phyloP scores from a whole-genome alignment of 2,888 invertebrate species.

The Eupeodes luniger region DNA sequence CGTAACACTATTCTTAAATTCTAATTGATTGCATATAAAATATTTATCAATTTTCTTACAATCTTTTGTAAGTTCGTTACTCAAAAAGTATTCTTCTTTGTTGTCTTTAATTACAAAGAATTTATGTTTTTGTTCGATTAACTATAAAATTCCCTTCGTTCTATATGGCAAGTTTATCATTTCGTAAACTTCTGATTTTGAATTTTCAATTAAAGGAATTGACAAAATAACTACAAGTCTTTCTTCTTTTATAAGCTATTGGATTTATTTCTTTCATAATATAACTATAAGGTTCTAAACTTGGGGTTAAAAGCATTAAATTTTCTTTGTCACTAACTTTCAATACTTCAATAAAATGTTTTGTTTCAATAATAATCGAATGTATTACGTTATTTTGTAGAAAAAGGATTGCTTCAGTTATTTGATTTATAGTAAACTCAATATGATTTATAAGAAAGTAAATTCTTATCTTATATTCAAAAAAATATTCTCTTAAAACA shows the following conservation, averaged over 20 bases:
- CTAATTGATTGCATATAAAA: too few relatives aligned
- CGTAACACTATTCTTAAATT: too few relatives aligned
- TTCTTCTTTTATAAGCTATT: slow-evolving; percentile 7
- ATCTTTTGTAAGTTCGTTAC: too few relatives aligned
- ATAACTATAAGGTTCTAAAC: slow-evolving; percentile 9
- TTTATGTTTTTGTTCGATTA: too few relatives aligned
- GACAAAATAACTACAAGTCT: background rate
- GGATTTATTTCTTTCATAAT: background rate
- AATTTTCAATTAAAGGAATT: slow-evolving; percentile 7
- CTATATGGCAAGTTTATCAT: too few relatives aligned
- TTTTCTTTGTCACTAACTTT: slow-evolving; percentile 27
- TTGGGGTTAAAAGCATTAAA: slow-evolving; percentile 30
- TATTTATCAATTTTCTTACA: too few relatives aligned
- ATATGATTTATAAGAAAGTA: too few relatives aligned
- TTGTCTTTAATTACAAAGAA: too few relatives aligned
- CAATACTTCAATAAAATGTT: slow-evolving; percentile 7
- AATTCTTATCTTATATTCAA: too few relatives aligned
- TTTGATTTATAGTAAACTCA: slow-evolving; percentile 20
- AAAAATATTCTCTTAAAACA: background rate
- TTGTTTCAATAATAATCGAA: slow-evolving; percentile 27
- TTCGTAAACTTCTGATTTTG: background rate
- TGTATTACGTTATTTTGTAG: slow-evolving; percentile 17
- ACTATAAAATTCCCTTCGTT: too few relatives aligned
- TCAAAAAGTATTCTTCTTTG: too few relatives aligned
- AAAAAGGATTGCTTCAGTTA: slow-evolving; percentile 35